Evolutionary conservation across 2,797 vertebrate genomes (phyloP), one percentile per base, ranked within the genome.

Genomic region (Xenopus petersii): DNA sequence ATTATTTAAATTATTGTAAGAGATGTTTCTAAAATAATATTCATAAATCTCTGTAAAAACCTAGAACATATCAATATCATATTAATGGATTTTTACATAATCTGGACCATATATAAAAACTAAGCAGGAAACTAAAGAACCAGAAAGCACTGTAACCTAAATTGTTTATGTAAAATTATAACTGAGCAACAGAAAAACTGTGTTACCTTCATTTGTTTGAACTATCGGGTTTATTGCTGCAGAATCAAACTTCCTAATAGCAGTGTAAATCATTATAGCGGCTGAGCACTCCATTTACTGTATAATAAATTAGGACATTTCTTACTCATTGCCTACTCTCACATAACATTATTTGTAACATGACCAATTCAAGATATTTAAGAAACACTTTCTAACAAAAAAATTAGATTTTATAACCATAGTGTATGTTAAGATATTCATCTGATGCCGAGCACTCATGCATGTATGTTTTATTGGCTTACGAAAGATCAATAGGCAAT

Each of bases 221-320:
- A 71, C 70, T 30, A 61, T 61, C 56, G 13, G 21, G 56, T 60
- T 70, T 71, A 63, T 54, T 63, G 48, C 60, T 63, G 47, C 26
- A 54, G 70, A 72, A 64, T 72, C 47, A 72, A 64, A 72, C 26
- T 54, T 63, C 70, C 61, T 72, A 72, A 72, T 64, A 72, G 70
- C 70, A 12, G 48, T 21, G 47, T 72, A 72, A 54, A 72, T 72
- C 60, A 64, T 72, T 63, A 54, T 55, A n/a, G 61, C 8, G 26
- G 51, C 70, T 71, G 17, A 63, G 26, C 16, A 58, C 54, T 58
- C 51, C 26, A 26, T 60, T n/a, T 70, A 61, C 48, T 36, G 60
- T n/a, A 54, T 51, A 64, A 54, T 64, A 72, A 72, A 72, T 72
- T 63, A 15, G 60, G 21, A 72, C 60, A 72, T 72, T 72, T 72